A percentile compares a stretch with the other conserved stretches of the same genome.
Conservation (phyloP, 1,140 invertebrate species). For the Teleogryllus occipitalis region DNA sequence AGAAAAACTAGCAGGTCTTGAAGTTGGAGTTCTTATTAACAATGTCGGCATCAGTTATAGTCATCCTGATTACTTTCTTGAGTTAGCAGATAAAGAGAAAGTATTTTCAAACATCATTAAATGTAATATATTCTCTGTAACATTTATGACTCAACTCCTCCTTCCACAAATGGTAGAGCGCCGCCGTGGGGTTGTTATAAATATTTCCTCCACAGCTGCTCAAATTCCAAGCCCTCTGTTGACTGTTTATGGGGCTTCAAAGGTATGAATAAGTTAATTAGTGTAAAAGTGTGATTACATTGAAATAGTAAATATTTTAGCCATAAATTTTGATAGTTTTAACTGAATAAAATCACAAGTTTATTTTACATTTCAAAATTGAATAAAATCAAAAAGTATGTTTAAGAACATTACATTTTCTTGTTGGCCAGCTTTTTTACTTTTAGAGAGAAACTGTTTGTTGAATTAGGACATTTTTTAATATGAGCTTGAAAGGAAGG, state of each 20-base stretch:
- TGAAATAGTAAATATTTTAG: no score
- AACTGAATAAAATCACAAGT: no score
- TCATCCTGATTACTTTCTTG: constrained; percentile 76
- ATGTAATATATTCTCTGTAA: constrained; percentile 51
- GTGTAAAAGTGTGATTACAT: neutral
- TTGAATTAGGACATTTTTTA: no score
- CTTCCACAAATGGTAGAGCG: constrained; percentile 83
- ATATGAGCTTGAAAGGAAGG: no score
- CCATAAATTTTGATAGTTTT: no score
- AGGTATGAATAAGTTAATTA: constrained; percentile 46
- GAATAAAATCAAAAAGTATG: no score
- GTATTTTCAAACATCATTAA: constrained; percentile 42
- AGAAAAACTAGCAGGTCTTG: constrained; percentile 65
- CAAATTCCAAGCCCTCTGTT: constrained; percentile 73
- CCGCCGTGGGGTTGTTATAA: constrained; percentile 80
- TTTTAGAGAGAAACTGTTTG: no score
- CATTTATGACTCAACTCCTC: constrained; percentile 60
- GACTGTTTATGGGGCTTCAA: constrained; percentile 80
- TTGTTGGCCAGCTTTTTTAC: no score
- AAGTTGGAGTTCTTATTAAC: constrained; percentile 88
- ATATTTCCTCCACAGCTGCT: constrained; percentile 79
- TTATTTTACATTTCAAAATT: no score
- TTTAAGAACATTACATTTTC: no score
- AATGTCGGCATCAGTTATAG: constrained; percentile 91
- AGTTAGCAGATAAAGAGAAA: constrained; percentile 46